phyloP scores from a whole-genome alignment of 2,797 vertebrate genomes.

The Echiichthys vipera region DNA sequence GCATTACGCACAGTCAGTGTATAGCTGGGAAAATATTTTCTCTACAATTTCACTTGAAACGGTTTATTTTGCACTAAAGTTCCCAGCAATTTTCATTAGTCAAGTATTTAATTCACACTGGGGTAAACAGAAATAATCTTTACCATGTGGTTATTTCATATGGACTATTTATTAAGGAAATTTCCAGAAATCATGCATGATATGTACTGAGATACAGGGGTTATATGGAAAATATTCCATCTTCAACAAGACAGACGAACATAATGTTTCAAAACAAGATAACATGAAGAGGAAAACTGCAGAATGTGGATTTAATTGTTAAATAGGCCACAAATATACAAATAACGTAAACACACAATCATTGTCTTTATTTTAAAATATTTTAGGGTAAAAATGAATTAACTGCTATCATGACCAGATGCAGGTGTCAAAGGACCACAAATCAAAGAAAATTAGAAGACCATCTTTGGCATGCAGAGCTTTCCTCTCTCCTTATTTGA shows the following conservation, averaged over 20 bases:
- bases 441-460: neutral
- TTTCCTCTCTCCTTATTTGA: slow-evolving; percentile 2
- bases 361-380: neutral
- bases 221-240: neutral
- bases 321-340: neutral
- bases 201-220: too few relatives aligned
- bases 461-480: neutral
- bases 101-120: too few relatives aligned
- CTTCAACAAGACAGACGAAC: neutral
- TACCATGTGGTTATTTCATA: too few relatives aligned
- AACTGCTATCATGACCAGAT: neutral
- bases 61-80: too few relatives aligned
- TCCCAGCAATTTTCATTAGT: too few relatives aligned
- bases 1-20: too few relatives aligned
- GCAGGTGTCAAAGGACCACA: neutral
- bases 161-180: too few relatives aligned
- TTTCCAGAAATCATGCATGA: too few relatives aligned
- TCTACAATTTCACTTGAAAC: too few relatives aligned
- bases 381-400: too few relatives aligned
- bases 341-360: neutral
- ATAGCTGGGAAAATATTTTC: too few relatives aligned
- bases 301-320: neutral
- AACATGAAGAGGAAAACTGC: neutral
- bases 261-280: neutral
- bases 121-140: too few relatives aligned